Percentiles rank a stretch among this genome's conserved stretches.
phyloP scores from a whole-genome alignment of 2,888 invertebrate species.

The Drosophila rellima region DNA sequence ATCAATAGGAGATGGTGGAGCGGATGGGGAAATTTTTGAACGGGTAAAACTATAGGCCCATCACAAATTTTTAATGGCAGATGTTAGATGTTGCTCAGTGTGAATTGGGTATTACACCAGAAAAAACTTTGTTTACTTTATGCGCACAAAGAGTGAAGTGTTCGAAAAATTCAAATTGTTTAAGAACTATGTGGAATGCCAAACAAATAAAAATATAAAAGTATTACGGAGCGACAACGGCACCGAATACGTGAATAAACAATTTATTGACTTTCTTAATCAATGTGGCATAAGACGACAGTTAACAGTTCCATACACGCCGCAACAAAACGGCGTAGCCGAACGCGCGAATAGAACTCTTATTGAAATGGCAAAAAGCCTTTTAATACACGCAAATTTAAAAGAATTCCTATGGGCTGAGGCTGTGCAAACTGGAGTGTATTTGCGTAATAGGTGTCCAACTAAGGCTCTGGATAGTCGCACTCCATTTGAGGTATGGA shows the following conservation, averaged over 20 bases:
- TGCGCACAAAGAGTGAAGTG: constrained; percentile 1
- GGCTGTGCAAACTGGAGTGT: too few species aligned
- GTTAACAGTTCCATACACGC: background rate
- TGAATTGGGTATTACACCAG: too few species aligned
- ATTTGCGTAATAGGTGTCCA: too few species aligned
- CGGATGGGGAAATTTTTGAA: too few species aligned
- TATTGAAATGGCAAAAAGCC: constrained; percentile 10
- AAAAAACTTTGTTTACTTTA: background rate
- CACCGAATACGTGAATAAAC: background rate
- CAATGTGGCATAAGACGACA: background rate
- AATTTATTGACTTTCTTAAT: background rate
- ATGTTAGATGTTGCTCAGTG: too few species aligned
- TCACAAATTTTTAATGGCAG: too few species aligned
- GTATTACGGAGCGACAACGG: background rate
- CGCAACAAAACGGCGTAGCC: background rate
- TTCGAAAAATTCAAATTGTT: constrained; percentile 11
- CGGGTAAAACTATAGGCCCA: too few species aligned
- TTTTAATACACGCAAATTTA: constrained; percentile 16
- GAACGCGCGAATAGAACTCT: background rate
- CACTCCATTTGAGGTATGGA: constrained; percentile 18
- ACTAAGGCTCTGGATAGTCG: too few species aligned
- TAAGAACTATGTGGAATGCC: constrained; percentile 4
- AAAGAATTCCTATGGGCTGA: constrained; percentile 6
- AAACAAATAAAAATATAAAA: constrained; percentile 4
- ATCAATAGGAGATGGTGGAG: too few species aligned